These are phyloP conservation scores for Galbula dea DNA, from an alignment of 2,113 vertebrate genomes.

Conservation along the genomic window DNA sequence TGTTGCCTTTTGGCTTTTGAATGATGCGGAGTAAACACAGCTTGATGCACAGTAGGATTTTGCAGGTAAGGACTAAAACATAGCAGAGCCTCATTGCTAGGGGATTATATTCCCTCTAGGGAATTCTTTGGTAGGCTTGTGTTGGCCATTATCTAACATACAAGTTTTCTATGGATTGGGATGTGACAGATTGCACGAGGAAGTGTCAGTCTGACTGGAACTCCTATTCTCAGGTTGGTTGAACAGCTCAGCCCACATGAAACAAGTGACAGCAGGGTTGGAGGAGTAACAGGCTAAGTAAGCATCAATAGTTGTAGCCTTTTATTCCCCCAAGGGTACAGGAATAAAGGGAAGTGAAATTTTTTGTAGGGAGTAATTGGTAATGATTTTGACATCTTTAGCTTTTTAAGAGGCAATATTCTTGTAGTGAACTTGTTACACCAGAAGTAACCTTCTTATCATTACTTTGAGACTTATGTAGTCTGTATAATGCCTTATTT, in stretches of 20 bases:
- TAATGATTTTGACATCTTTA: background rate
- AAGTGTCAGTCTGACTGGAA: background rate
- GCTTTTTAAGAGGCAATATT: background rate
- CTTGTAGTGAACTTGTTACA: background rate
- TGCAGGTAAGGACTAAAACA: background rate
- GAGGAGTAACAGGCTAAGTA: background rate
- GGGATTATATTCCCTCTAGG: background rate
- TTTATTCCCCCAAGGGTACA: background rate
- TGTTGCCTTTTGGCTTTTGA: background rate
- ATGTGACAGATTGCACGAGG: constrained; percentile 15
- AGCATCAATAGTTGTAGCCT: background rate
- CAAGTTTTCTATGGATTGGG: constrained; percentile 25
- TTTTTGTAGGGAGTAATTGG: background rate
- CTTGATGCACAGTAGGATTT: background rate
- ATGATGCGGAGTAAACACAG: fast-evolving
- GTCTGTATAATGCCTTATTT: background rate
- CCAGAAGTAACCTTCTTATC: background rate
- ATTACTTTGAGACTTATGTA: background rate
- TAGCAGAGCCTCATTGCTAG: fast-evolving
- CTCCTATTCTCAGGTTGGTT: background rate
- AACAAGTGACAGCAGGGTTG: background rate
- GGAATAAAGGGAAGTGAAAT: background rate
- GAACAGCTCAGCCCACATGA: constrained; percentile 13
- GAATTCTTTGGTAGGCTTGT: background rate
- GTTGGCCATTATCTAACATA: background rate